A percentile compares a stretch with the other conserved stretches of the same genome.
Conservation (phyloP, 2,888 invertebrate genomes). For the Invenusta paracnida region DNA sequence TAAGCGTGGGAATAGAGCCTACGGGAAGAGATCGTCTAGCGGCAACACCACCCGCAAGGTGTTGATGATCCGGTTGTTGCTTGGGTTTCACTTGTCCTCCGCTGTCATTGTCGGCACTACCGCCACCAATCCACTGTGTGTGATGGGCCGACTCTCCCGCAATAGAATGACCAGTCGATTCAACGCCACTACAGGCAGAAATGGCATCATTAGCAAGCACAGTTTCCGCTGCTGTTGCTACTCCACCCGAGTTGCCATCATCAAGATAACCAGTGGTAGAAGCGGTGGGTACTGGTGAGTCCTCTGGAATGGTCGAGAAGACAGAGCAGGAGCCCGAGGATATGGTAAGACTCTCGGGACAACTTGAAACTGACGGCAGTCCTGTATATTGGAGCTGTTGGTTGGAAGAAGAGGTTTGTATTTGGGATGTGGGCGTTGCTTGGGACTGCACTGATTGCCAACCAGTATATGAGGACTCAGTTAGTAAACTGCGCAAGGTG, state of each 20-base stretch:
- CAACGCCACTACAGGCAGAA: background rate
- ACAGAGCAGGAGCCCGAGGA: background rate
- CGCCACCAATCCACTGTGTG: no score
- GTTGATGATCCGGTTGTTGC: background rate
- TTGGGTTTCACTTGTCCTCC: no score
- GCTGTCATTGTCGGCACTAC: no score
- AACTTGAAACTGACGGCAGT: background rate
- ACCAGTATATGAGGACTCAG: background rate
- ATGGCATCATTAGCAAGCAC: background rate
- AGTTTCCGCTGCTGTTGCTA: background rate
- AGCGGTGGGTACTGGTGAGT: background rate
- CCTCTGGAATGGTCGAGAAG: slow-evolving; percentile 1
- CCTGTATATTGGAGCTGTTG: background rate
- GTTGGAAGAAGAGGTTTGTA: background rate
- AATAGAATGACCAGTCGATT: background rate
- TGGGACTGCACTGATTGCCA: background rate
- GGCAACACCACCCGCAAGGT: background rate
- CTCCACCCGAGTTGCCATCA: background rate
- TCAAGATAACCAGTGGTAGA: background rate
- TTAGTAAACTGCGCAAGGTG: background rate
- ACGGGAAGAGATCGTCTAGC: background rate
- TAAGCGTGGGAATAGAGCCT: background rate
- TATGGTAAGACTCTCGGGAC: background rate
- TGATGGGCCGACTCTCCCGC: background rate
- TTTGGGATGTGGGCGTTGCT: background rate